Conservation (phyloP, 2,113 vertebrate species). For the Psittacara wagleri region DNA sequence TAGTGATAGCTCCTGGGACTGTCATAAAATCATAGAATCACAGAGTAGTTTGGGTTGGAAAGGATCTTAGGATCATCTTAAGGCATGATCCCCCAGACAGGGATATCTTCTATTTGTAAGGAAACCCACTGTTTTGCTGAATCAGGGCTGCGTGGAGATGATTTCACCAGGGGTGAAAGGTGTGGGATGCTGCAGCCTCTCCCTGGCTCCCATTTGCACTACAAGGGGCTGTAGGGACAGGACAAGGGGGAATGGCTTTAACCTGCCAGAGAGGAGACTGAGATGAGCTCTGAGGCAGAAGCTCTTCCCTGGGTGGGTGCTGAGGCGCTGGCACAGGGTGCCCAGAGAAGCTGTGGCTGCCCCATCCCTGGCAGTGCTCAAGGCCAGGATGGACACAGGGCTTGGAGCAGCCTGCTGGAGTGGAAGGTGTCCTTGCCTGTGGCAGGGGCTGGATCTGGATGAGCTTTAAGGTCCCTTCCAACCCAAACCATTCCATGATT, state of each 20-base stretch:
- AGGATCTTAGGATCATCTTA: not conserved
- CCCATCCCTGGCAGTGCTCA: not conserved
- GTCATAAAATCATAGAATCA: not conserved
- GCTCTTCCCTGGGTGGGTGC: not conserved
- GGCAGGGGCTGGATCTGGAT: not conserved
- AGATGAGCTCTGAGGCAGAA: not conserved
- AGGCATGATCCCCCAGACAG: not conserved
- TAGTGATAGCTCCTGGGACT: rapidly evolving
- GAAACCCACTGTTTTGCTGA: not conserved
- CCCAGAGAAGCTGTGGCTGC: too few species aligned
- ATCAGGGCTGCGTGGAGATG: not conserved
- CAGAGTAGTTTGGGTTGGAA: not conserved
- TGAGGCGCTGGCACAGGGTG: too few species aligned
- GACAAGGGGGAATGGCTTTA: not conserved
- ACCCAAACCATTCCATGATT: not conserved
- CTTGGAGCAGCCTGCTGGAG: rapidly evolving
- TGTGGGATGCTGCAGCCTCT: not conserved
- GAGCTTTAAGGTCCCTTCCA: not conserved
- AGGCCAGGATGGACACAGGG: not conserved
- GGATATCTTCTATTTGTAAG: not conserved
- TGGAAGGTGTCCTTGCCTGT: not conserved
- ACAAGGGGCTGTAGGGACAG: not conserved
- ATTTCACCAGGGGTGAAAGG: not conserved
- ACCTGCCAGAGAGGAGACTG: not conserved
- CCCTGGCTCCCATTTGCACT: not conserved